phyloP scores from a whole-genome alignment of 92 coral and sea anemone species.

The Galaxea fascicularis region DNA sequence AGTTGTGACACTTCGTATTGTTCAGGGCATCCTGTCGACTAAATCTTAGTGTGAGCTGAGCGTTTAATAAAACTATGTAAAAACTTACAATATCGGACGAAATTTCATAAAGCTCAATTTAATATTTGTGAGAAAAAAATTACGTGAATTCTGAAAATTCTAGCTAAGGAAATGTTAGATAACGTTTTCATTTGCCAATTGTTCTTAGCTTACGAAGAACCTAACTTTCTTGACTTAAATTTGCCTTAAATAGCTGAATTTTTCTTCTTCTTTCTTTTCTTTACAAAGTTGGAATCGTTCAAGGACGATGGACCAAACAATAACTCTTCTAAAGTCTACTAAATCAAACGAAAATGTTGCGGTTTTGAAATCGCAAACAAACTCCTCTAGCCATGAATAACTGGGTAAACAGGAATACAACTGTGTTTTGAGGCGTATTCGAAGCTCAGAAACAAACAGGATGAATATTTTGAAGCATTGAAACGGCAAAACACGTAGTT shows the following conservation, averaged over 20 bases:
- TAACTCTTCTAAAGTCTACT: constrained; percentile 2
- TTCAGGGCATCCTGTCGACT: constrained; percentile 82
- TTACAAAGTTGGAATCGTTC: neutral
- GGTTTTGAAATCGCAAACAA: constrained; percentile 27
- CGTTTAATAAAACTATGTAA: constrained; percentile 70
- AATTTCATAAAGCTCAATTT: constrained; percentile 36
- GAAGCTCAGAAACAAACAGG: neutral
- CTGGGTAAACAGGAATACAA: constrained; percentile 28
- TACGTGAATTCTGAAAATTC: constrained; percentile 1
- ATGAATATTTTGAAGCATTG: neutral
- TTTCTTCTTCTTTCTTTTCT: neutral
- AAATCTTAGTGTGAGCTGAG: constrained; percentile 67
- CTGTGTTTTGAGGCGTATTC: neutral
- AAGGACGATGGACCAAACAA: neutral
- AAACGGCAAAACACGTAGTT: neutral
- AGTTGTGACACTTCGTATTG: constrained; percentile 71
- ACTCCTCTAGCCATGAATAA: constrained; percentile 23
- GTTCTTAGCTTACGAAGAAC: constrained; percentile 10
- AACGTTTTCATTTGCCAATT: neutral
- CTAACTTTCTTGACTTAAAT: neutral
- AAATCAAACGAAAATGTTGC: neutral
- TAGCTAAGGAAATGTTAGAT: neutral
- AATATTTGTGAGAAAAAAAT: too few species aligned
- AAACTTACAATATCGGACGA: constrained; percentile 66
- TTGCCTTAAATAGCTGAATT: neutral